Percentiles rank a stretch among this genome's conserved stretches.
These are phyloP conservation scores for Arenicola marina DNA, from an alignment of 2,888 invertebrate genomes.

Conservation along the genomic window DNA sequence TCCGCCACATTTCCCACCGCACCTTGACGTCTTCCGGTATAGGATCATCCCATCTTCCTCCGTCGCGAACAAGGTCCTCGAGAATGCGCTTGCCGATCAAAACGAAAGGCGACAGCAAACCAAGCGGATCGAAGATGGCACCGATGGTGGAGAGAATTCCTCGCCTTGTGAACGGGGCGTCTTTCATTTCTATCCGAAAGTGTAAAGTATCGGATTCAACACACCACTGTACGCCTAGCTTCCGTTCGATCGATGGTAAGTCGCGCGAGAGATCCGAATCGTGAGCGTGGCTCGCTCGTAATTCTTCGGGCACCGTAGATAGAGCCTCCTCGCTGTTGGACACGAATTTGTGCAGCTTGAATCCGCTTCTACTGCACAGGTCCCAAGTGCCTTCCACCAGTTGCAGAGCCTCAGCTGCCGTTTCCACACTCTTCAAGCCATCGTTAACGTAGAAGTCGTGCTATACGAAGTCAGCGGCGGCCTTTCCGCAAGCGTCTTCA, in stretches of 20 bases:
- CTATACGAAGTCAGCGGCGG: neutral
- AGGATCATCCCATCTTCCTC: conserved; percentile 28
- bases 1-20: conserved; percentile 7
- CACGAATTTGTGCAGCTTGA: conserved; percentile 14
- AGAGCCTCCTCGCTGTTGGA: conserved; percentile 8
- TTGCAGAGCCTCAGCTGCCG: neutral
- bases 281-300: neutral
- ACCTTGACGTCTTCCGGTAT: conserved; percentile 9
- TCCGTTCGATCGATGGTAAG: neutral
- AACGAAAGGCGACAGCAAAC: conserved; percentile 33
- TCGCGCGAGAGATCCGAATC: neutral
- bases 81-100: conserved; percentile 30
- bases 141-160: conserved; percentile 33
- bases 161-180: conserved; percentile 31
- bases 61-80: conserved; percentile 27
- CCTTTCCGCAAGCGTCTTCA: neutral
- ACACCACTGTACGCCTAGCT: conserved; percentile 32
- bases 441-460: conserved; percentile 1
- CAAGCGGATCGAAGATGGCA: conserved; percentile 37
- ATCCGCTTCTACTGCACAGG: neutral
- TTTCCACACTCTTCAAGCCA: neutral
- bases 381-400: neutral
- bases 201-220: conserved; percentile 32
- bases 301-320: neutral
- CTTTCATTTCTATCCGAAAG: conserved; percentile 27